These are phyloP conservation scores for Panthera tigris DNA, from an alignment of 2,113 vertebrate genomes.

Conservation along the genomic window DNA sequence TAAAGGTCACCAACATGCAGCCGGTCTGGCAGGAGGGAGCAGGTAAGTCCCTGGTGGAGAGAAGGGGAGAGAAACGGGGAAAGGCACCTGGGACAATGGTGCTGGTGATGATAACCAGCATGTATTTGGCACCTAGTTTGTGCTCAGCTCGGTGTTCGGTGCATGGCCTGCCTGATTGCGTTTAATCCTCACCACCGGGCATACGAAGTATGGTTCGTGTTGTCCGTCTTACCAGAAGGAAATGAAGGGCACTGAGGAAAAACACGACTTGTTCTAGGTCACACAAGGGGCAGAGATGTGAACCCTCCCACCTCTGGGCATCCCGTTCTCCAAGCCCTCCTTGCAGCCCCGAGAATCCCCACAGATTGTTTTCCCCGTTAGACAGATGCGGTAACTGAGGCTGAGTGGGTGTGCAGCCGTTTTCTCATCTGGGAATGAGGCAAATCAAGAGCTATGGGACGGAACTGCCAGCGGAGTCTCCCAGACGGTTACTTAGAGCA, in stretches of 20 bases:
- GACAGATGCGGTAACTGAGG: neutral
- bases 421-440: neutral
- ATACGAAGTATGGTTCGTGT: rapidly evolving
- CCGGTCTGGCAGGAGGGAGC: neutral
- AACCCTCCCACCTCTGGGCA: neutral
- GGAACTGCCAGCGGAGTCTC: neutral
- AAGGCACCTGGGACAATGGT: neutral
- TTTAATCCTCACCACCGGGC: neutral
- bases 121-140: neutral
- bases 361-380: neutral
- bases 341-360: neutral
- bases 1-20: neutral
- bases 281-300: neutral
- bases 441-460: neutral
- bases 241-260: neutral
- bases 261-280: neutral
- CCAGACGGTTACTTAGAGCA: neutral
- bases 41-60: neutral
- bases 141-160: neutral
- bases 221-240: neutral
- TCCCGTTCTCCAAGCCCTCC: neutral
- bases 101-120: neutral
- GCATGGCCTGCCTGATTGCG: rapidly evolving
- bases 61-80: neutral
- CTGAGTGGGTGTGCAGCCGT: neutral